Evolutionary conservation across 2,888 invertebrate species (phyloP), one percentile per base, ranked within the genome.

Genomic region (Tanypteryx hageni): DNA sequence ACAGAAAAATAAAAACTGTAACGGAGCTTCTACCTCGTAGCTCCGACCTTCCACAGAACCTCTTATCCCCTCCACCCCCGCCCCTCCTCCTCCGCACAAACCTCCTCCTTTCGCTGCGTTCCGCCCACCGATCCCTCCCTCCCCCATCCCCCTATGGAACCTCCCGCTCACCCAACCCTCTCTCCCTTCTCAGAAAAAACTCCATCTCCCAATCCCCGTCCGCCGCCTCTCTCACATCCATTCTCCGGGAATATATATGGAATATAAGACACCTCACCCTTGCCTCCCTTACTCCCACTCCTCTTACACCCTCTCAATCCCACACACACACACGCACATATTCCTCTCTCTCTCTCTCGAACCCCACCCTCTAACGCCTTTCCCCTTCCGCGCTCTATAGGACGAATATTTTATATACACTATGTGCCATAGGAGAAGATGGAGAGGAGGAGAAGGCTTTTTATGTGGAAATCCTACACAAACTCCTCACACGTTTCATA

Each of bases 141-240:
- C 11, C 68, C 68, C 11, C 81, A 31, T 11, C 22, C 27, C 81
- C 11, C 9, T 22, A 5, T 22, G 44, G 44, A 44, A 44, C 44
- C 76, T 10, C 64, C 64, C 64, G 64, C 16, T 64, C 64, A 31
- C n/a, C 56, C 56, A 56, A n/a, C 57, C 57, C 59, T n/a, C 57
- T 27, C 57, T 27, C 85, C 85, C 85, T n/a, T 85, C 85, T 85
- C 84, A 44, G 84, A 57, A 57, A 58, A 56, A 85, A 59, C 57
- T 16, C 31, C 31, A 68, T 68, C 76, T 76, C 76, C 44, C 56
- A 44, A 84, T 57, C 85, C 85, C 59, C 59, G n/a, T 58, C 85
- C 59, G 44, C 44, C 44, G 44, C 44, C 44, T 85, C 84, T 84
- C 57, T 11, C 85, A 57, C 58, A 56, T 85, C 85, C 85, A 58